Evolutionary conservation across 2,888 invertebrate genomes (phyloP).

Genomic region (Heliconius charithonia): DNA sequence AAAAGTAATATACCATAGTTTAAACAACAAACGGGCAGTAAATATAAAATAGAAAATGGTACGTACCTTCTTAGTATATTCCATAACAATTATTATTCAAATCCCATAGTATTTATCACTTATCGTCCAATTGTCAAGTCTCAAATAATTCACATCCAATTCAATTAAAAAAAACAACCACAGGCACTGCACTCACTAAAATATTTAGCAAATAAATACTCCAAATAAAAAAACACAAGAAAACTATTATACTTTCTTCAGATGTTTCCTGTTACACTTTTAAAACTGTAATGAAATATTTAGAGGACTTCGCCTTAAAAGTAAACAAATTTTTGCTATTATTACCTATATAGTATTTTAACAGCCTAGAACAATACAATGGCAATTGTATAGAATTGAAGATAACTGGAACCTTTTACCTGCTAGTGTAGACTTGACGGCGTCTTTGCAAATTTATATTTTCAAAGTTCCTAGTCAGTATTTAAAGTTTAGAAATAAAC

Average conservation of each 20-base stretch:
- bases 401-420: slow-evolving; percentile 3
- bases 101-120: neutral
- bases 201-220: neutral
- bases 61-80: neutral
- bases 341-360: neutral
- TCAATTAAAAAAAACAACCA: neutral
- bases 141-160: neutral
- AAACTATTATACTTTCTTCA: neutral
- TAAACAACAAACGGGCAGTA: neutral
- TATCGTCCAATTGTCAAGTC: neutral
- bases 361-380: slow-evolving; percentile 16
- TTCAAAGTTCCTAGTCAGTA: neutral
- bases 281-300: slow-evolving; percentile 6
- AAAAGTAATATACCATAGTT: neutral
- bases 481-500: neutral
- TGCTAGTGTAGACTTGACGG: slow-evolving; percentile 3
- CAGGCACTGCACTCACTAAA: neutral
- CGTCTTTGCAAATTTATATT: slow-evolving; percentile 7
- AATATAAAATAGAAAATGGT: neutral
- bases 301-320: neutral
- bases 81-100: neutral
- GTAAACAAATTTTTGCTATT: neutral
- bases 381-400: slow-evolving; percentile 19
- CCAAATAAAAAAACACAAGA: neutral
- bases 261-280: slow-evolving; percentile 5